These are phyloP conservation scores for Theristicus caerulescens DNA, from an alignment of 2,113 vertebrate species.

Conservation along the genomic window DNA sequence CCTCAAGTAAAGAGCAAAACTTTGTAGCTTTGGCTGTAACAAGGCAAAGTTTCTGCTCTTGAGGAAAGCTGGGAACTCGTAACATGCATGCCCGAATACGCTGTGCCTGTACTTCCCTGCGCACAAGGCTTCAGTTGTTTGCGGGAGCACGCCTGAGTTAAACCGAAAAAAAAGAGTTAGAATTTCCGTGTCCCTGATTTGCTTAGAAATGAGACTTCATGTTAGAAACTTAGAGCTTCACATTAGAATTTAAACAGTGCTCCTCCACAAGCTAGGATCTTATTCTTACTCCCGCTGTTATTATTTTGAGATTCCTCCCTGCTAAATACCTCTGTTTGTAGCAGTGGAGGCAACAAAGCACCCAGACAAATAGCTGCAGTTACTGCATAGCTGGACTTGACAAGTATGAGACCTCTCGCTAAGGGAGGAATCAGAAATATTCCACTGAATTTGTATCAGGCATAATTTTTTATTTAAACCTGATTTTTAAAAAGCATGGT, in stretches of 20 bases:
- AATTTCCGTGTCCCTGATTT: not conserved
- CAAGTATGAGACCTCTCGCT: not conserved
- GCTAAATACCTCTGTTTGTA: not conserved
- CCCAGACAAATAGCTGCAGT: not conserved
- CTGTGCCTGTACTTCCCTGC: not conserved
- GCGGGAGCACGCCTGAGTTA: rapidly evolving
- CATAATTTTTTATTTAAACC: not conserved
- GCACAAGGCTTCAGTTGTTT: rapidly evolving
- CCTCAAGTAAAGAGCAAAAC: not conserved
- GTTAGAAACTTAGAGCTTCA: not conserved
- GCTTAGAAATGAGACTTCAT: not conserved
- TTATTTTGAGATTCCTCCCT: constrained; percentile 1
- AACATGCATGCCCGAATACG: rapidly evolving
- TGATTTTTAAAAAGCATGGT: not conserved
- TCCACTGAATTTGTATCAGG: not conserved
- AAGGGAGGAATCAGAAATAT: not conserved
- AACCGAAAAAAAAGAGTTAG: not conserved
- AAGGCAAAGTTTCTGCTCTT: not conserved
- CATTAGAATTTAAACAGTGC: not conserved
- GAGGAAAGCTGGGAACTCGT: not conserved
- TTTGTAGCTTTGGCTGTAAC: not conserved
- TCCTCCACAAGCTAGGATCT: not conserved
- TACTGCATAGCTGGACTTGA: not conserved
- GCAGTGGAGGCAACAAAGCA: not conserved
- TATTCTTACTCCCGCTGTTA: not conserved